Conservation (phyloP, 2,888 invertebrate genomes). For the Tillus elongatus region DNA sequence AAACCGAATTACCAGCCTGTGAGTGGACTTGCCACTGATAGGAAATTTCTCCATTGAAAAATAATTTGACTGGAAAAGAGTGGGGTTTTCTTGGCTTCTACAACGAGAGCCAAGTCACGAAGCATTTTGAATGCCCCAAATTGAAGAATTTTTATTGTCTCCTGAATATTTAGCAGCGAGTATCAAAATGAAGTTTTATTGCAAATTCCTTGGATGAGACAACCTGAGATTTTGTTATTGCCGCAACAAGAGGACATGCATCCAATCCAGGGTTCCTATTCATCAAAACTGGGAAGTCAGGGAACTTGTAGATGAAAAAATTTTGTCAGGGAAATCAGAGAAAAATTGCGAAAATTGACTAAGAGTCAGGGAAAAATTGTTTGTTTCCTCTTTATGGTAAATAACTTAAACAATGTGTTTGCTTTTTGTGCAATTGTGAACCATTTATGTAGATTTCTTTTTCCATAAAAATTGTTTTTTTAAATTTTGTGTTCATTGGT, state of each 20-base stretch:
- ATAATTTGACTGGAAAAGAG: background rate
- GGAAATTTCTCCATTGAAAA: slow-evolving; percentile 4
- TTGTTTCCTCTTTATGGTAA: too few species aligned
- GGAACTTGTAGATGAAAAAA: too few species aligned
- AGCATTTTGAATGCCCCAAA: slow-evolving; percentile 4
- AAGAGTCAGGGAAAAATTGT: too few species aligned
- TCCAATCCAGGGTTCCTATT: too few species aligned
- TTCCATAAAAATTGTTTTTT: too few species aligned
- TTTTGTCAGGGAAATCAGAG: too few species aligned
- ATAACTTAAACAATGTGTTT: too few species aligned
- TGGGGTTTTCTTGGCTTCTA: slow-evolving; percentile 7
- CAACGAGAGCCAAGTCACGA: slow-evolving; percentile 2
- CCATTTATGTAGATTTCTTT: too few species aligned
- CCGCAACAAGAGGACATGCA: background rate
- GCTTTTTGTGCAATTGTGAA: too few species aligned
- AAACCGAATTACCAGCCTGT: slow-evolving; percentile 3
- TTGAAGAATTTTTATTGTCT: slow-evolving; percentile 5
- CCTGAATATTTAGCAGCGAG: slow-evolving; percentile 1
- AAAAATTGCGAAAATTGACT: too few species aligned
- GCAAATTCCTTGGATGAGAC: background rate
- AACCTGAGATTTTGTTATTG: background rate
- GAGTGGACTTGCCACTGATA: slow-evolving; percentile 5
- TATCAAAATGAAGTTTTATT: background rate
- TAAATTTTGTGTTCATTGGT: too few species aligned
- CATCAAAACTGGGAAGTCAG: too few species aligned